Conservation (phyloP, 2,797 vertebrate genomes). For the Lepus oiostolus region DNA sequence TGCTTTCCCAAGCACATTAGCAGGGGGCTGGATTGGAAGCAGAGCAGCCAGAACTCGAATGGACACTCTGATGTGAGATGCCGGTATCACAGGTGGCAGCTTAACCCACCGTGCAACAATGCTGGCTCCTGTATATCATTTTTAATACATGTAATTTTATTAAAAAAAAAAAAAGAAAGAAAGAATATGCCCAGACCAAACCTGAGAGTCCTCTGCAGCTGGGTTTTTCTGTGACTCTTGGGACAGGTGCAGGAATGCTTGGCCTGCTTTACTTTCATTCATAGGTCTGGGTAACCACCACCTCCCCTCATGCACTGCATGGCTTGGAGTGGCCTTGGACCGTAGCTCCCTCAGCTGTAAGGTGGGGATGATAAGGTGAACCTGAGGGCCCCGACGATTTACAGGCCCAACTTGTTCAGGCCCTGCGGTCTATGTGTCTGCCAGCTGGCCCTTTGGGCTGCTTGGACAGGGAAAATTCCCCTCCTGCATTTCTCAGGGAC, state of each 20-base stretch:
- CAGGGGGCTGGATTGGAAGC: too few species aligned
- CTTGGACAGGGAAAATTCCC: not conserved
- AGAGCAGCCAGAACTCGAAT: too few species aligned
- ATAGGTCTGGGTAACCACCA: not conserved
- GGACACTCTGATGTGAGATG: too few species aligned
- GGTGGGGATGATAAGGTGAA: not conserved
- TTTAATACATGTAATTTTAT: not conserved
- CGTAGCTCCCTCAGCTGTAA: conserved; percentile 41
- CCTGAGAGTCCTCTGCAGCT: not conserved
- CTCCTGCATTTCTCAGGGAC: conserved; percentile 22
- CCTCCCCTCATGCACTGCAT: not conserved
- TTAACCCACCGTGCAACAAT: too few species aligned
- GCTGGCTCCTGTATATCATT: not conserved
- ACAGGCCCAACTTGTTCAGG: not conserved
- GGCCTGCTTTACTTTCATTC: conserved; percentile 18
- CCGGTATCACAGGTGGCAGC: too few species aligned
- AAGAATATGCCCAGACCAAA: not conserved
- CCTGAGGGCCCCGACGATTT: not conserved
- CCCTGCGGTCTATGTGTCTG: not conserved
- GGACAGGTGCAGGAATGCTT: not conserved
- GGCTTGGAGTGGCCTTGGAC: not conserved
- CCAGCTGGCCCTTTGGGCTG: not conserved
- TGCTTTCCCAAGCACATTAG: too few species aligned
- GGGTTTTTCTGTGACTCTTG: not conserved
- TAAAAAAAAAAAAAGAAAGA: not conserved